Conservation (phyloP, 2,888 invertebrate genomes). For the Craniophora ligustri region DNA sequence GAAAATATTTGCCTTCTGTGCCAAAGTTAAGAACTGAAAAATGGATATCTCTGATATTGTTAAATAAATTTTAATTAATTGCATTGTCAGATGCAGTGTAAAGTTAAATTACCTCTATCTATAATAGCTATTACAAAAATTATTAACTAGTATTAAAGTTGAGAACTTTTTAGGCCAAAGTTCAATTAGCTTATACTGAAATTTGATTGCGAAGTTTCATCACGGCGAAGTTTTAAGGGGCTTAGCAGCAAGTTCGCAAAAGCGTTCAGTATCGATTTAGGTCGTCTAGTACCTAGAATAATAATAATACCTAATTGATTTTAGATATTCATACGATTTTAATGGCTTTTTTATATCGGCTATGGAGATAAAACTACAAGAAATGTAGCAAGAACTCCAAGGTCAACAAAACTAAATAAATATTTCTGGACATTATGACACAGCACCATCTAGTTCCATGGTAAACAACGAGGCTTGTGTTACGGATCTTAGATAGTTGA, state of each 20-base stretch:
- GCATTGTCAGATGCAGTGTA: background rate
- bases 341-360: conserved; percentile 18
- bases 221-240: conserved; percentile 72
- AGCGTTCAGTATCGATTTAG: conserved; percentile 48
- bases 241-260: conserved; percentile 60
- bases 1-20: no score
- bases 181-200: conserved; percentile 82
- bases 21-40: no score
- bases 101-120: conserved; percentile 12
- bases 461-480: no score
- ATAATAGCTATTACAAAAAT: conserved; percentile 39
- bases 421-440: no score
- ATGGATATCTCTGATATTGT: no score
- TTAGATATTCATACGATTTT: conserved; percentile 30
- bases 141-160: conserved; percentile 56
- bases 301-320: conserved; percentile 41
- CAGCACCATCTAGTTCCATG: no score
- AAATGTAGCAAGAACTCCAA: no score
- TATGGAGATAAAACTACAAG: background rate
- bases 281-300: conserved; percentile 14
- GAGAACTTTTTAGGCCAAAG: conserved; percentile 71
- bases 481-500: no score
- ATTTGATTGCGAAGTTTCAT: conserved; percentile 80
- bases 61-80: no score
- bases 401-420: no score